These are phyloP conservation scores for Archilochus colubris DNA, from an alignment of 2,113 vertebrate species.

Conservation along the genomic window DNA sequence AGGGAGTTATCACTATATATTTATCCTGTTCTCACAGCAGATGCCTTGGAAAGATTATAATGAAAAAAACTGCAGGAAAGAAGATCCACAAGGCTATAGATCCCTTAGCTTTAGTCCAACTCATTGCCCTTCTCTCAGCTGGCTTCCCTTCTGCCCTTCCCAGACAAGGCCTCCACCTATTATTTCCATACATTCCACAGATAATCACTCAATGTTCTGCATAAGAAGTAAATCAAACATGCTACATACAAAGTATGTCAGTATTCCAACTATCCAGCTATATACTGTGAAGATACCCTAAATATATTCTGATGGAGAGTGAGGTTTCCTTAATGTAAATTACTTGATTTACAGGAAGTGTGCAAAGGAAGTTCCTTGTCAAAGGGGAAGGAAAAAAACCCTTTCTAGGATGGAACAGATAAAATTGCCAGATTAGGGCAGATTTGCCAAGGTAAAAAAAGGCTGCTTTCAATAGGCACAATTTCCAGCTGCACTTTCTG, in stretches of 20 bases:
- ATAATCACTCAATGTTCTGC: neutral
- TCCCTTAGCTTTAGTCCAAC: neutral
- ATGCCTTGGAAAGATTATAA: neutral
- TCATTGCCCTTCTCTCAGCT: neutral
- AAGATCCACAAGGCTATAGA: neutral
- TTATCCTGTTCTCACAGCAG: neutral
- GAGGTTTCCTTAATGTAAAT: neutral
- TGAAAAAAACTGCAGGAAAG: neutral
- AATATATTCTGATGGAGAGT: neutral
- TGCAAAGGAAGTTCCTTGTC: neutral
- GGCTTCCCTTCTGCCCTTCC: neutral
- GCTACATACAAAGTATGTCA: neutral
- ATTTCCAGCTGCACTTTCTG: neutral
- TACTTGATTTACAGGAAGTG: neutral
- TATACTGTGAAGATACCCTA: neutral
- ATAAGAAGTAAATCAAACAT: neutral
- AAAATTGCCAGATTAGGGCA: neutral
- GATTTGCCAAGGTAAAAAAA: neutral
- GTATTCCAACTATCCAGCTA: neutral
- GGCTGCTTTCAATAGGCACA: neutral
- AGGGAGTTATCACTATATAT: neutral
- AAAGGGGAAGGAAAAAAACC: accelerated
- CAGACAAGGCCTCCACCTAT: neutral
- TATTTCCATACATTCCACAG: neutral
- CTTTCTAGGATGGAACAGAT: neutral